These are phyloP conservation scores for Scortum barcoo DNA, from an alignment of 2,113 vertebrate species.

Conservation along the genomic window DNA sequence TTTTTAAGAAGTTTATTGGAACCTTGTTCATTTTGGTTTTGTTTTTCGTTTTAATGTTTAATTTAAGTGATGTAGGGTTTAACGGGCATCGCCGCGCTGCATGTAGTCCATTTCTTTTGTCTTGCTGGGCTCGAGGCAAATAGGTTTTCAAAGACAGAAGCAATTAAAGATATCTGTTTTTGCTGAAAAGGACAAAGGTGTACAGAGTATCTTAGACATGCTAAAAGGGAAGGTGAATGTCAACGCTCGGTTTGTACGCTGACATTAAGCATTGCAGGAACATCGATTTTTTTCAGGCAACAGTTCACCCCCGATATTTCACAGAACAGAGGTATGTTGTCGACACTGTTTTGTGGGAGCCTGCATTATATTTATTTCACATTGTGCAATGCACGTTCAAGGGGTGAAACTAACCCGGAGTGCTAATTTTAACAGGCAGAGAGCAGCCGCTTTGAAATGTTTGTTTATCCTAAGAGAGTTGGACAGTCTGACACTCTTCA, in stretches of 20 bases:
- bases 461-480: background rate
- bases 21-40: background rate
- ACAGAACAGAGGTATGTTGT: background rate
- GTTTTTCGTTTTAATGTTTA: conserved; percentile 26
- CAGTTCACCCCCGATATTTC: conserved; percentile 15
- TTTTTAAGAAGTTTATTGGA: conserved; percentile 5
- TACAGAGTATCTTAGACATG: conserved; percentile 15
- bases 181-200: background rate
- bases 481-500: background rate
- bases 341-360: conserved; percentile 1
- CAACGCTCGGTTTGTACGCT: conserved; percentile 20
- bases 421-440: background rate
- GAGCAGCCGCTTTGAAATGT: background rate
- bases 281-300: background rate
- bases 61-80: background rate
- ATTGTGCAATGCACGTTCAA: conserved; percentile 23
- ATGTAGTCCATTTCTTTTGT: conserved; percentile 34
- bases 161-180: conserved; percentile 3
- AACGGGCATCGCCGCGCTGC: background rate
- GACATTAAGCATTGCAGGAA: conserved; percentile 4
- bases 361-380: conserved; percentile 39
- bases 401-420: conserved; percentile 1
- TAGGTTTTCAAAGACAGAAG: conserved; percentile 11
- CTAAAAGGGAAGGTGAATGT: conserved; percentile 65
- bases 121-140: conserved; percentile 33